phyloP scores from a whole-genome alignment of 2,888 invertebrate species.

The Heliconius cydno region DNA sequence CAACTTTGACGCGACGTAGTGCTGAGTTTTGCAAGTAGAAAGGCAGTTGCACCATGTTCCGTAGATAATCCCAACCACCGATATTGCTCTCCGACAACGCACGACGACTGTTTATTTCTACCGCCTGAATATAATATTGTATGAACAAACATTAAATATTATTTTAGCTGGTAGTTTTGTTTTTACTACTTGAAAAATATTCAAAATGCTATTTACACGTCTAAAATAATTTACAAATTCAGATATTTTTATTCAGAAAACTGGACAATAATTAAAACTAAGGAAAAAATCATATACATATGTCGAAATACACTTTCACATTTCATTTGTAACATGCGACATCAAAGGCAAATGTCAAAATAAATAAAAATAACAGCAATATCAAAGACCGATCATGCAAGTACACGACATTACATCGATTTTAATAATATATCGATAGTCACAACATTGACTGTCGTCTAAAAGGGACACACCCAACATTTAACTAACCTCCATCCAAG shows the following conservation, averaged over 20 bases:
- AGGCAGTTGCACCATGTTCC: slow-evolving; percentile 98
- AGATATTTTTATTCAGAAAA: background rate
- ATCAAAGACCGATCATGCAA: slow-evolving; percentile 46
- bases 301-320: background rate
- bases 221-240: background rate
- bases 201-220: slow-evolving; percentile 10
- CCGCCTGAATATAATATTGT: slow-evolving; percentile 83
- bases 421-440: slow-evolving; percentile 19
- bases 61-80: slow-evolving; percentile 96
- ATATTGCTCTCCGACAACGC: slow-evolving; percentile 96
- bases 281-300: slow-evolving; percentile 5
- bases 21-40: slow-evolving; percentile 99
- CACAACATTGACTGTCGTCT: slow-evolving; percentile 44
- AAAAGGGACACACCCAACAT: slow-evolving; percentile 54
- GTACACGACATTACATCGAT: slow-evolving; percentile 40
- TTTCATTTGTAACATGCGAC: slow-evolving; percentile 45
- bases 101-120: slow-evolving; percentile 93
- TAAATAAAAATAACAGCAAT: slow-evolving; percentile 34
- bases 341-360: slow-evolving; percentile 43
- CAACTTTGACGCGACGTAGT: slow-evolving; percentile 92
- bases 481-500: slow-evolving; percentile 86
- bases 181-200: background rate
- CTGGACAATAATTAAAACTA: slow-evolving; percentile 2
- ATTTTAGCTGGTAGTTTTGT: background rate
- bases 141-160: background rate